Base-by-base conservation (phyloP, 2,113 vertebrate species). In the Dinomys branickii region DNA sequence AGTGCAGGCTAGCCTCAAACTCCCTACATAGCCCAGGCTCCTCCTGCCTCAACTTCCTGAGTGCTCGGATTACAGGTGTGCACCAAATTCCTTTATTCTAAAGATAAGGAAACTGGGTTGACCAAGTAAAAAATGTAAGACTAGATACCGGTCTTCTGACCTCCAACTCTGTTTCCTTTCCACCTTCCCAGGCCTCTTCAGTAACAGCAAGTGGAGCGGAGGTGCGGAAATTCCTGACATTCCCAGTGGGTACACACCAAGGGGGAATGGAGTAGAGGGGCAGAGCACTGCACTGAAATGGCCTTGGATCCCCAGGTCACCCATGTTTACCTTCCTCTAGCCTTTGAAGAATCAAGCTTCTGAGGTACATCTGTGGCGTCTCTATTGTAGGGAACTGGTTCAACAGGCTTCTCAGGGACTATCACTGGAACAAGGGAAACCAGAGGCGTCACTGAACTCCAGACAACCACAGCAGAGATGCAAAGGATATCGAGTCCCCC, bases 321-420 rank as follows among this genome's bases (percentile, higher is more conserved):
- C 19, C 71, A 2, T 30, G 80, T 98, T 97, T 91, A 98, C 99
- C 97, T 98, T 93, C 97, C 98, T 56, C 93, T 97, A 63, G 94
- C 33, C 71, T 95, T 94, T 0, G 91, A 95, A 38, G 91, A 95
- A 33, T 90, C 20, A 54, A 69, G 85, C 41, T 17, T 82, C 41
- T 28, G 94, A 33, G 95, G 9, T 92, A 44, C 93, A 22, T 87
- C 84, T 19, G 65, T 54, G 24, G 69, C 50, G 0, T 87, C 77
- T 56, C 52, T 59, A 7, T 80, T 52, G 61, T 0, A 88, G 16
- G 96, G 85, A 24, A 96, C 77, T 82, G 87, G 61, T 71, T 96
- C 98, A 16, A 63, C 80, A 44, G 98, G 96, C 47, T 97, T 97
- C 83, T 97, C 82, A 26, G 97, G 90, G 22, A 3, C 35, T 41